phyloP scores from a whole-genome alignment of 2,888 invertebrate species.

The Microplitis deprimator region DNA sequence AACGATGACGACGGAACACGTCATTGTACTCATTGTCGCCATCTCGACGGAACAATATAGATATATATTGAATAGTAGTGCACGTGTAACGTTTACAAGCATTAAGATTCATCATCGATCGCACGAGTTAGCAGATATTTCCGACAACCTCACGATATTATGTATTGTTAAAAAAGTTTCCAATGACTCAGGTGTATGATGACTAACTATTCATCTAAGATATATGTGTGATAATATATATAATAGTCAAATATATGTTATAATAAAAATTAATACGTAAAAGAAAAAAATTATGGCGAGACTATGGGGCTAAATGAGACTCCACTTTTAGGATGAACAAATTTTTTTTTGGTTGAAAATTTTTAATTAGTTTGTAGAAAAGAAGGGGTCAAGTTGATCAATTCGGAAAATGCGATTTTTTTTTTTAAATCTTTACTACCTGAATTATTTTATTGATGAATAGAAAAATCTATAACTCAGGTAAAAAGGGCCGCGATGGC shows the following conservation, averaged over 20 bases:
- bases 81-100: background rate
- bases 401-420: too few species aligned
- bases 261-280: background rate
- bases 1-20: background rate
- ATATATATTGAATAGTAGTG: background rate
- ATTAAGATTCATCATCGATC: slow-evolving; percentile 1
- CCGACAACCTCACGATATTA: background rate
- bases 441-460: too few species aligned
- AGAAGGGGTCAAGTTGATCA: too few species aligned
- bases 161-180: slow-evolving; percentile 13
- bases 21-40: background rate
- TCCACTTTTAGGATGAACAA: too few species aligned
- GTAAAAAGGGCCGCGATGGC: too few species aligned
- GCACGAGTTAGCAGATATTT: background rate
- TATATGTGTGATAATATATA: background rate
- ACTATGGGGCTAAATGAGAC: too few species aligned
- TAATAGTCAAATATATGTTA: background rate
- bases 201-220: slow-evolving; percentile 10
- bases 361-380: too few species aligned
- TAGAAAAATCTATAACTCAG: too few species aligned
- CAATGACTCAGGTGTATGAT: slow-evolving; percentile 18
- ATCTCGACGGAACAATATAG: background rate
- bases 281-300: background rate
- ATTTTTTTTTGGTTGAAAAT: too few species aligned
- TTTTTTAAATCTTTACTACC: too few species aligned